Evolutionary conservation across 2,113 vertebrate species (phyloP).

Genomic region (Dasypus novemcinctus): DNA sequence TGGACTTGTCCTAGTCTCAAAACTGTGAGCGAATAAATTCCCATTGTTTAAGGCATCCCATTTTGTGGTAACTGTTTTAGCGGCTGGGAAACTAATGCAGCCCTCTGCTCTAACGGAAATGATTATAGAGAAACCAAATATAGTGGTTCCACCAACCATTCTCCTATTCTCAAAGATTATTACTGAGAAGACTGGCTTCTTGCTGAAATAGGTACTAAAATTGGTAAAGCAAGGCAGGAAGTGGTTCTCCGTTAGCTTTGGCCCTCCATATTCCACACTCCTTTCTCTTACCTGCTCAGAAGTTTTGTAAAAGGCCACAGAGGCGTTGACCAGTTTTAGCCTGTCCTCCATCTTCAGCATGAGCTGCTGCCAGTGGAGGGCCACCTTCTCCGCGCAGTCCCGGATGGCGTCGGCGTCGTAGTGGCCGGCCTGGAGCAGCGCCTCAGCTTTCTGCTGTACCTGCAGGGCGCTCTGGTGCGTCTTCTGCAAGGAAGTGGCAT

Average conservation of each 20-base stretch:
- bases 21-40: too few relatives aligned
- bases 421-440: constrained; percentile 94
- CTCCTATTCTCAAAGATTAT: neutral
- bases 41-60: too few relatives aligned
- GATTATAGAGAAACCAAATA: neutral
- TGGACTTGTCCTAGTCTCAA: too few relatives aligned
- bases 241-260: neutral
- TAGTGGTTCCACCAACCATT: neutral
- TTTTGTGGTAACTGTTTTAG: too few relatives aligned
- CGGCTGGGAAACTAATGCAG: too few relatives aligned
- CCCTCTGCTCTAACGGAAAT: neutral
- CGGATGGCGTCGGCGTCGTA: constrained; percentile 95
- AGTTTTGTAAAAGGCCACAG: constrained; percentile 98
- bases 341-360: constrained; percentile 99
- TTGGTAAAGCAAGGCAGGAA: neutral
- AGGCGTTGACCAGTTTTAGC: constrained; percentile 97
- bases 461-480: constrained; percentile 98
- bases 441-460: constrained; percentile 97
- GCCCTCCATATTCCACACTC: neutral
- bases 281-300: constrained; percentile 93
- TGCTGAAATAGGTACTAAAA: neutral
- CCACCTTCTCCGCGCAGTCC: constrained; percentile 96
- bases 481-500: constrained; percentile 98
- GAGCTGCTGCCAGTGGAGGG: constrained; percentile 98
- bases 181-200: neutral